Evolutionary conservation across 1,140 invertebrate genomes (phyloP), one percentile per base, ranked within the genome.

Genomic region (Aphaenogaster ashmeadi): DNA sequence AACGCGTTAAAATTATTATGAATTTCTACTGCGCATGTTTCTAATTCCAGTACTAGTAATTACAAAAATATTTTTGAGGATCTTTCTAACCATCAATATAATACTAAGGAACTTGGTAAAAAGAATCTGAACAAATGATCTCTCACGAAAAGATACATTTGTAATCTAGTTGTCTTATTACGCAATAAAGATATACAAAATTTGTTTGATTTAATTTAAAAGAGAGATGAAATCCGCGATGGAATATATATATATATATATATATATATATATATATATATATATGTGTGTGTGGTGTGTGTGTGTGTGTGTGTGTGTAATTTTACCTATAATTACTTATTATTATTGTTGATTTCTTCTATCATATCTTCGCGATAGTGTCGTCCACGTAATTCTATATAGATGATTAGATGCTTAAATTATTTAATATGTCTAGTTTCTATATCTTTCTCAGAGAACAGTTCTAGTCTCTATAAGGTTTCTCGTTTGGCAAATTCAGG

Each of bases 31-130:
- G 47, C 41, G 21, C 33, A 18, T 38, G 11, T 11, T 79, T 33
- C 18, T 64, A 18, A 13, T n/a, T 38, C 1, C 13, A 66, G 21
- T 50, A 38, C 3, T 79, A 47, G 36, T 66, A 38, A 38, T 67
- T 80, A 80, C 15, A 67, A 80, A 79, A 79, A 66, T 52, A 80
- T 67, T 38, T 7, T 66, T 7, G 7, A 79, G 15, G 64, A 56
- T 56, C 13, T 44, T 41, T 58, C 72, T 36, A 72, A 18, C 4
- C 56, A 15, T 58, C n/a, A 44, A 58, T 41, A 58, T 41, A 15
- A 41, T 11, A 7, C 18, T 74, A 27, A 38, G 4, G 0, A 21
- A 75, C 36, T 5, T 67, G 1, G 11, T 41, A n/a, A 50, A 27
- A 50, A 9, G 6, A 69, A 50, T 18, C 6, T 50, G 2, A 27